Evolutionary conservation across 2,113 vertebrate species (phyloP).

Genomic region (Gobius niger): DNA sequence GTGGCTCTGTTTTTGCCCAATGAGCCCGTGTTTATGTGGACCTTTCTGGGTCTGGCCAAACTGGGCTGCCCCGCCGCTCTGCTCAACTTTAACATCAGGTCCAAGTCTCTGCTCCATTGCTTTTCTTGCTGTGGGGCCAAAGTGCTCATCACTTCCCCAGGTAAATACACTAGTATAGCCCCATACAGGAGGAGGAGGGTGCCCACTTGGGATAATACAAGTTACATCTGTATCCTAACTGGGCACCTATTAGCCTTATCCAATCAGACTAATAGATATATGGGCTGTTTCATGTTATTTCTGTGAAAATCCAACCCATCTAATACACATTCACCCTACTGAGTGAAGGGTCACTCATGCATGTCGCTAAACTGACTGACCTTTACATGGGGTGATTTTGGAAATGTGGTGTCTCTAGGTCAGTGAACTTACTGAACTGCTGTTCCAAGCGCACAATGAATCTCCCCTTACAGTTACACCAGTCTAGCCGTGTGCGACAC

Average conservation of each 20-base stretch:
- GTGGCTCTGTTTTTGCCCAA: conserved; percentile 80
- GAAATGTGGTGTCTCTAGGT: no score
- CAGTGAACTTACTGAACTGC: no score
- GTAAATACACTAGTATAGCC: conserved; percentile 45
- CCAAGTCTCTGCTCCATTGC: conserved; percentile 79
- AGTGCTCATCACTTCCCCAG: conserved; percentile 73
- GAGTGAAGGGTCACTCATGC: no score
- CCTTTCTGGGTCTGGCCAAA: conserved; percentile 79
- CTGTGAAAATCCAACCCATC: no score
- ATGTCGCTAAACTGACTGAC: no score
- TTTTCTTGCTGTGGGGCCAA: conserved; percentile 78
- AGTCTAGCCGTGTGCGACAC: neutral
- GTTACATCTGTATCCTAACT: no score
- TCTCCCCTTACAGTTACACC: neutral
- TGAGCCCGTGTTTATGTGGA: conserved; percentile 75
- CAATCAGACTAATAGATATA: no score
- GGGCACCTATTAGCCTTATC: no score
- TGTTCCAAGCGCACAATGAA: no score
- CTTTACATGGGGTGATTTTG: no score
- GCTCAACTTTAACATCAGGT: conserved; percentile 81
- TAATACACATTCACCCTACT: no score
- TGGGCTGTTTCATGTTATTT: no score
- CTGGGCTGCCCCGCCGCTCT: conserved; percentile 78
- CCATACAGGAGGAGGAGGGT: neutral
- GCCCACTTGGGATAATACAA: neutral